Conservation (phyloP, 2,797 vertebrate species). For the Chelmon rostratus region DNA sequence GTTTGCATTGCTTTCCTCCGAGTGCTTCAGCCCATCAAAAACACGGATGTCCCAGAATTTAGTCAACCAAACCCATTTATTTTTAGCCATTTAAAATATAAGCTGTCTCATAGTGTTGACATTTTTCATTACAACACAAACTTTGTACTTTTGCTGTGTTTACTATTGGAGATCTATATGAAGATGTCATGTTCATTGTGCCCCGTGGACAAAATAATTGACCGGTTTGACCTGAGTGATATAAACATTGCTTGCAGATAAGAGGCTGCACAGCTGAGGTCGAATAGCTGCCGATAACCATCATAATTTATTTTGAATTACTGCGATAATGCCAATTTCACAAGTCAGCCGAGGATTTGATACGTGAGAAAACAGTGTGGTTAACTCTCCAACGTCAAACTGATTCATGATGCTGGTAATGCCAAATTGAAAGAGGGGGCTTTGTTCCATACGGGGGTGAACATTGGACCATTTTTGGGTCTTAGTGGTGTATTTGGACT, state of each 20-base stretch:
- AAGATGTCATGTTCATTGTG: not conserved
- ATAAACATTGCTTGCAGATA: not conserved
- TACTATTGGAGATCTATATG: not conserved
- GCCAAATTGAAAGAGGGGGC: not conserved
- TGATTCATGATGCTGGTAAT: not conserved
- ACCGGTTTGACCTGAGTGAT: not conserved
- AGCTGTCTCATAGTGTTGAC: not conserved
- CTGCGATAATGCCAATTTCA: not conserved
- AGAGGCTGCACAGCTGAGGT: not conserved
- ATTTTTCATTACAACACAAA: not conserved
- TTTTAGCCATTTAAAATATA: not conserved
- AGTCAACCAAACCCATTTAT: not conserved
- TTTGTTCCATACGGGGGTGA: not conserved
- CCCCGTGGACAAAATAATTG: slow-evolving; percentile 1
- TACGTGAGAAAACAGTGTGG: not conserved
- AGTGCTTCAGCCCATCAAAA: no score
- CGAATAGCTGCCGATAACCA: not conserved
- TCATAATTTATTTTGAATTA: not conserved
- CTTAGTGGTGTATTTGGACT: not conserved
- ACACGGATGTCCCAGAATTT: not conserved
- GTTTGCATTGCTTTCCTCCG: no score
- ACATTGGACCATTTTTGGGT: not conserved
- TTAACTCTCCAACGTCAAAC: not conserved
- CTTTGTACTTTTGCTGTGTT: not conserved
- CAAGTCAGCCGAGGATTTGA: not conserved